Base-by-base conservation (phyloP, 2,888 invertebrate species). In the Leptinotarsa juncta region DNA sequence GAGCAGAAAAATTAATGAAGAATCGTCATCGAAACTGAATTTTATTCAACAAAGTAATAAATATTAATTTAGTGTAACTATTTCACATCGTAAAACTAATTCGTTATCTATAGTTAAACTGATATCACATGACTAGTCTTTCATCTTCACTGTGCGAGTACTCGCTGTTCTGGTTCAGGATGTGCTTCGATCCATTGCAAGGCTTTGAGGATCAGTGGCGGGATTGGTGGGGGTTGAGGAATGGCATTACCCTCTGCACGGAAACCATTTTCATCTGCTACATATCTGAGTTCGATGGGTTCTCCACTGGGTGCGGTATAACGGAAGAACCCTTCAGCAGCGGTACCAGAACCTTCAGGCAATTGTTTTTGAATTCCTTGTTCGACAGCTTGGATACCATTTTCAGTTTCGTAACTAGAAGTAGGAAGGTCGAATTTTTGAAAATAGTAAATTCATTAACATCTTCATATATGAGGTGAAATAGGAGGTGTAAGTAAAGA, bases 301-400 rank as follows among this genome's bases (percentile, higher is more conserved):
- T 79, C 78, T 49, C 84, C 84, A 75, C 82, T 83, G 12, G 83
- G 83, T 18, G 84, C 80, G 23, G 78, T 81, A 78, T 81, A 84
- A 1, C 74, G 72, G 78, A 87, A 91, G 4, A 88, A 84, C 42
- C 91, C 91, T 77, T 89, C 88, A 14, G 86, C 85, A 1, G 88
- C 89, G 72, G 85, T 84, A 10, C 87, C 87, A 49, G 85, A 86
- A 74, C 87, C 78, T n/a, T 72, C 70, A 42, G 72, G 77, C 10
- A 75, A 65, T 62, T 48, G 87, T 51, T 87, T 87, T 23, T 88
- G 86, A 32, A 87, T 90, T 60, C 92, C 92, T 78, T 90, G 88
- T 77, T 90, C 91, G 75, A 90, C 89, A 32, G 89, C 90, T 5
- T 89, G 87, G 80, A 92, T 92, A 3, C 92, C 92, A 83, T 92